Evolutionary conservation across 2,888 invertebrate genomes (phyloP).

Genomic region (Ditylenchus weischeri): DNA sequence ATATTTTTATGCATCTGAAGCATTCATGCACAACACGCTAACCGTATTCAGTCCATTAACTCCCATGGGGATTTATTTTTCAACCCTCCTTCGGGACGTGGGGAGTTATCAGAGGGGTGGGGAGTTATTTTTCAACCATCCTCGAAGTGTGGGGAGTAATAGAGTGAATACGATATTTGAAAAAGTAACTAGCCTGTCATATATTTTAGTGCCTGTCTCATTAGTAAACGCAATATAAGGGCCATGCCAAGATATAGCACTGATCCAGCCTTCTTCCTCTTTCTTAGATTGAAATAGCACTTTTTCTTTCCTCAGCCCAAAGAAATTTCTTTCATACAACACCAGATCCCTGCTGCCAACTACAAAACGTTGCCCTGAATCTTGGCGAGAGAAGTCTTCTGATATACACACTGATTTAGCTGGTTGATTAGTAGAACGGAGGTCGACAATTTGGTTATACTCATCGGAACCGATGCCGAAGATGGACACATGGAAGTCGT

Average conservation of each 20-base stretch:
- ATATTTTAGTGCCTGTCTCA: constrained; percentile 56
- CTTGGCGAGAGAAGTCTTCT: constrained; percentile 43
- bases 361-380: constrained; percentile 44
- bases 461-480: constrained; percentile 69
- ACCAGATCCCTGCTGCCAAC: constrained; percentile 47
- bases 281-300: constrained; percentile 44
- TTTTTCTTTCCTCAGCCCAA: constrained; percentile 27
- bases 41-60: too few relatives aligned
- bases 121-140: too few relatives aligned
- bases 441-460: constrained; percentile 40
- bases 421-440: constrained; percentile 17
- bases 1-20: too few relatives aligned
- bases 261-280: constrained; percentile 56
- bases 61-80: too few relatives aligned
- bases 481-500: constrained; percentile 69
- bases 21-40: too few relatives aligned
- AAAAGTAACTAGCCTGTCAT: constrained; percentile 39
- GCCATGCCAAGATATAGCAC: constrained; percentile 45
- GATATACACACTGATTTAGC: constrained; percentile 47
- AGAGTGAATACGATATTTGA: too few relatives aligned
- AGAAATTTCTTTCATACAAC: constrained; percentile 50
- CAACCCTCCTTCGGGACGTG: too few relatives aligned
- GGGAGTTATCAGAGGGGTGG: too few relatives aligned
- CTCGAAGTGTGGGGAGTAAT: too few relatives aligned
- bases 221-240: constrained; percentile 56